Evolutionary conservation across 2,797 vertebrate species (phyloP), one percentile per base, ranked within the genome.

Genomic region (Cynodonichthys magdalenae): DNA sequence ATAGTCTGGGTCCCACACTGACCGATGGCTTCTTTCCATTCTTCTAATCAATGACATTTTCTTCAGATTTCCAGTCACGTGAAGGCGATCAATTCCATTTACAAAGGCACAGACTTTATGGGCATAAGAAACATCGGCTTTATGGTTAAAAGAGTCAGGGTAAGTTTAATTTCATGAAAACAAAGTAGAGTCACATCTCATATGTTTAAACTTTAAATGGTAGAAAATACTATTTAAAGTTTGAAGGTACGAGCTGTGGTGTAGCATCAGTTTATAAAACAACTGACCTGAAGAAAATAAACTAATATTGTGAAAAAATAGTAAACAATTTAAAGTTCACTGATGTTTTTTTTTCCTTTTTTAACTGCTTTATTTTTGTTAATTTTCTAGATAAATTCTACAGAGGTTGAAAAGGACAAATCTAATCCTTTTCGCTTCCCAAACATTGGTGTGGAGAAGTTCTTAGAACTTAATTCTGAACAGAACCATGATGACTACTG

Each of bases 401-500:
- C 97, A 0, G 15, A 0, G 1, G 95, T 96, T 53, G 94, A 93
- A 83, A 93, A 34, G 29, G 95, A 96, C 62, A 75, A 75, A 58
- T 85, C 84, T 63, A 99, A 99, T 90, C 98, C 98, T 46, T 99
- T 99, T 80, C 94, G 97, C 73, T 98, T 99, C 82, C 88, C 95
- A 29, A 99, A 99, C 77, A 99, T 99, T 20, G 98, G 98, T 11
- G 97, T 99, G 86, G 98, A 99, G 79, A 99, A 97, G 86, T 99
- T 99, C 81, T 90, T 99, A 86, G 96, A 99, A 75, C 92, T 99
- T n/a, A 99, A 98, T 86, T 99, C 97, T 0, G 97, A 99, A 60
- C 97, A 99, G 93, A 98, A 99, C 85, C 97, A 99, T 8, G 93
- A 99, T 56, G 95, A 97, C 77, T 99, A 98, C 86, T 99, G 98